A percentile compares a stretch with the other conserved stretches of the same genome.
Conservation (phyloP, 2,113 vertebrate genomes). For the Neotragus moschatus region DNA sequence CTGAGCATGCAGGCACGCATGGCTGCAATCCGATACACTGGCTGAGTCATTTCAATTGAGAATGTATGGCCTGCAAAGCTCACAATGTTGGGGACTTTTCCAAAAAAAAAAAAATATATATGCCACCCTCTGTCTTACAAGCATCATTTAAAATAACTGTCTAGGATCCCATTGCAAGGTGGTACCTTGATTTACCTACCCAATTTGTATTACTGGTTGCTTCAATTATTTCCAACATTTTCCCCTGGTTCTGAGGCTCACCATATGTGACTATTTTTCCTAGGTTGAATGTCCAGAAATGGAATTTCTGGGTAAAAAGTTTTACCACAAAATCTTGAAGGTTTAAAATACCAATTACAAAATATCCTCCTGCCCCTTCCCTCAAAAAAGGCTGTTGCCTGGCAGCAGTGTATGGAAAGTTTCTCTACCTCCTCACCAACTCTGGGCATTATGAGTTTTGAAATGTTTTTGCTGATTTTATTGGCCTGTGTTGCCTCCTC, state of each 20-base stretch:
- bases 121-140: background rate
- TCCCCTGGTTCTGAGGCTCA: background rate
- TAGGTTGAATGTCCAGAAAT: background rate
- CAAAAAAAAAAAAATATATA: background rate
- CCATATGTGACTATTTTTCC: background rate
- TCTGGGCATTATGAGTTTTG: background rate
- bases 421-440: background rate
- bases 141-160: background rate
- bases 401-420: background rate
- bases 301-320: background rate
- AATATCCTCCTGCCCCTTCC: background rate
- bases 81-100: background rate
- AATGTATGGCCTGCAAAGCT: background rate
- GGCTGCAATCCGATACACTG: background rate
- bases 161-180: background rate
- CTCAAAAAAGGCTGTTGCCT: background rate
- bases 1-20: fast-evolving
- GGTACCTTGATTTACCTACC: background rate
- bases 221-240: background rate
- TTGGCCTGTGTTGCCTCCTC: background rate
- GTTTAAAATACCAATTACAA: background rate
- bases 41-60: background rate
- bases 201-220: background rate
- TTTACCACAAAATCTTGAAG: background rate
- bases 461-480: background rate